Evolutionary conservation across 2,113 vertebrate species (phyloP), one percentile per base, ranked within the genome.

Genomic region (Etheostoma cragini): DNA sequence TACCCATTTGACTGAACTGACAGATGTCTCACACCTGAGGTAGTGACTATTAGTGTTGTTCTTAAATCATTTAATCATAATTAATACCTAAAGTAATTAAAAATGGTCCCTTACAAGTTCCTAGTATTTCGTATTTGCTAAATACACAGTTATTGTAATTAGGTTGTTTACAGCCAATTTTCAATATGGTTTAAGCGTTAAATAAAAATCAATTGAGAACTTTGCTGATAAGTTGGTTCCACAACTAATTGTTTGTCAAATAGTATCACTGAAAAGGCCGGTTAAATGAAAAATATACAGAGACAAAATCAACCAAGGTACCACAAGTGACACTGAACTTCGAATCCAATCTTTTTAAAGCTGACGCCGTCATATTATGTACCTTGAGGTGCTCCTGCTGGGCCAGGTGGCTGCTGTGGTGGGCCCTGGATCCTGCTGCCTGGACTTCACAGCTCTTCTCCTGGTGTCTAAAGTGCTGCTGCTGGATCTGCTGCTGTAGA

Each of bases 381-480:
- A 94, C 94, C 82, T 96, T 96, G 21, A 91, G 96, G 74, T 93
- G 94, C 24, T 96, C 88, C 95, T 96, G 95, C 89, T 96, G 94
- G 81, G 26, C 93, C 84, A 98, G 93, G 77, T 97, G 98, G 90
- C 88, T 95, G 57, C 90, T 93, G 78, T 97, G 98, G 82, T 95
- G 97, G 80, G 76, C 88, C 68, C 97, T 96, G 85, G 92, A 94
- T 42, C 91, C 92, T 0, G 92, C 86, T 52, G 95, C 89, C 79
- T 97, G 96, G 61, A 96, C 97, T 69, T 99, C 98, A 90, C 98
- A 98, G 54, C 93, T 96, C 93, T 99, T 99, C 62, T 99, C 97
- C 68, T 96, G 93, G 86, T 97, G 97, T 54, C 97, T 95, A 86
- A 98, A 99, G 88, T 98, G 97, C 83, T 97, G 96, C 76, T 93